Evolutionary conservation across 2,888 invertebrate genomes (phyloP).

Genomic region (Coremacera marginata): DNA sequence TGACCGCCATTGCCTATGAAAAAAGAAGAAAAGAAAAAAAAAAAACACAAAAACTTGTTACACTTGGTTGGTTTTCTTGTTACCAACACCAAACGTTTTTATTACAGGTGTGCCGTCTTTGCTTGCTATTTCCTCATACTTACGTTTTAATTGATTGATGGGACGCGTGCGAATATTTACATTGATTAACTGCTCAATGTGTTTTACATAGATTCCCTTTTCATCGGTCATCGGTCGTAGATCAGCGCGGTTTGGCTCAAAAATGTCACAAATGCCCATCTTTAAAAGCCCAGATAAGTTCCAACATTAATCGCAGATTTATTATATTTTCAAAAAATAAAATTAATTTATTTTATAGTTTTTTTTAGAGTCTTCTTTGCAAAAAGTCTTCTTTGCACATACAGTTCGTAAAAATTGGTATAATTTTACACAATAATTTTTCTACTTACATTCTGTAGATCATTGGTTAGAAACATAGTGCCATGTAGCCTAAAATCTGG

Average conservation of each 20-base stretch:
- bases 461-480: conserved; percentile 83
- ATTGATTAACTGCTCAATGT: conserved; percentile 87
- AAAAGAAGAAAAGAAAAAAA: too few relatives aligned
- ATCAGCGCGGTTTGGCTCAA: conserved; percentile 84
- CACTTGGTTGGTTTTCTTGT: conserved; percentile 20
- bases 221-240: conserved; percentile 84
- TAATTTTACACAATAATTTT: too few relatives aligned
- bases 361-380: too few relatives aligned
- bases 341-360: background rate
- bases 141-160: conserved; percentile 69
- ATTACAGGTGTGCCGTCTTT: conserved; percentile 11
- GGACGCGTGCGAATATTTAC: conserved; percentile 84
- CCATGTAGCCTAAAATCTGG: conserved; percentile 86
- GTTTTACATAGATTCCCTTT: conserved; percentile 82
- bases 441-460: conserved; percentile 80
- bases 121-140: conserved; percentile 50
- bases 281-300: conserved; percentile 58
- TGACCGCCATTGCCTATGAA: conserved; percentile 64
- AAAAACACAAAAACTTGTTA: conserved; percentile 9
- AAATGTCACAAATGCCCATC: conserved; percentile 83
- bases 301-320: too few relatives aligned
- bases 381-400: too few relatives aligned
- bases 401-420: too few relatives aligned
- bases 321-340: too few relatives aligned
- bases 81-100: background rate